phyloP scores from a whole-genome alignment of 2,888 invertebrate genomes.

The Eledona agricola region DNA sequence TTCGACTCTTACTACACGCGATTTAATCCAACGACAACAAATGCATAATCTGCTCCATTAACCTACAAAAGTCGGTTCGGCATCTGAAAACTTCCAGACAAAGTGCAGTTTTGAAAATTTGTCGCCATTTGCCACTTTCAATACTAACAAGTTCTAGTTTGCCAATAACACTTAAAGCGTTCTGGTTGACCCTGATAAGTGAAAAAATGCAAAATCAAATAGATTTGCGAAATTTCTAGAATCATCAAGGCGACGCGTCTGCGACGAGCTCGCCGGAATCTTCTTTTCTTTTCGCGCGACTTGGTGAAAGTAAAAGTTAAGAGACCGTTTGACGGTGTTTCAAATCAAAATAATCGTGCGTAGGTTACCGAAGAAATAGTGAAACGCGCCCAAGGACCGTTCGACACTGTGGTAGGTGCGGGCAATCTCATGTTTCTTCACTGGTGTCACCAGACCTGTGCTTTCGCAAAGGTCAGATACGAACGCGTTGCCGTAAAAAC shows the following conservation, averaged over 20 bases:
- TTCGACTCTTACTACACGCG: conserved; percentile 7
- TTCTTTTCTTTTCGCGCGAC: conserved; percentile 6
- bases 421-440: conserved; percentile 29
- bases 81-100: conserved; percentile 20
- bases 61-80: conserved; percentile 23
- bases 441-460: conserved; percentile 27
- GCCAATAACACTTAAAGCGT: conserved; percentile 15
- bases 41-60: conserved; percentile 28
- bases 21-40: conserved; percentile 22
- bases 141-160: conserved; percentile 34
- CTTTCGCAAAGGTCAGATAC: conserved; percentile 30
- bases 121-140: conserved; percentile 11
- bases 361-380: conserved; percentile 30
- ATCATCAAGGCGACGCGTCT: conserved; percentile 7
- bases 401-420: conserved; percentile 28
- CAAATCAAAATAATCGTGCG: conserved; percentile 19
- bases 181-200: conserved; percentile 34
- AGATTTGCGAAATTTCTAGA: conserved; percentile 14
- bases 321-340: conserved; percentile 9
- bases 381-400: conserved; percentile 32
- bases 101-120: conserved; percentile 11
- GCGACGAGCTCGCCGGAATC: background rate
- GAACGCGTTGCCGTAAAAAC: too few species aligned
- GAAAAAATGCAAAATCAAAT: conserved; percentile 25
- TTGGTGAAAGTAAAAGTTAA: conserved; percentile 20